Evolutionary conservation across 2,113 vertebrate genomes (phyloP), one percentile per base, ranked within the genome.

Genomic region (Recurvirostra avosetta): DNA sequence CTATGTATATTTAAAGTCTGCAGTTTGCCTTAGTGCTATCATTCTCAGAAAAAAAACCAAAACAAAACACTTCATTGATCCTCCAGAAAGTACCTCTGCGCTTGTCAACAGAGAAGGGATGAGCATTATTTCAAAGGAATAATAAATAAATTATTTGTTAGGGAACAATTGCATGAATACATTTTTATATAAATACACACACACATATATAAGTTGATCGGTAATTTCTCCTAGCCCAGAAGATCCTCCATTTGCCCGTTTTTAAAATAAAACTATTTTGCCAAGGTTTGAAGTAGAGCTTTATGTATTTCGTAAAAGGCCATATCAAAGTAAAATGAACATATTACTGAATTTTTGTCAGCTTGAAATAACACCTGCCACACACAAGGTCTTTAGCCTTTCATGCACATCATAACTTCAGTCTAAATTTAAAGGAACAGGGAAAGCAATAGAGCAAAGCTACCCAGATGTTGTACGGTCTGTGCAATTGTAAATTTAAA

Each of bases 391-490:
- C 97, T 94, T 97, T 96, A 97, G 97, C 97, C 95, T 98, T 99
- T 99, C 97, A 98, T 98, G 98, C 97, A 98, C 98, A 98, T 99
- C 99, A 99, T 96, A 99, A 98, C 97, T 98, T 96, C 94, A 95
- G 92, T 85, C 97, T 98, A 99, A 98, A 99, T 99, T 96, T 98
- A 98, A 98, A 98, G 98, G 98, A 99, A 98, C 98, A 98, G 98
- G 97, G 98, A 97, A 98, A 98, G 98, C 91, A 94, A 95, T 90
- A 97, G 97, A 98, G 98, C 98, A 98, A 97, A 98, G 95, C 97
- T 97, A 96, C 98, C 98, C 99, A 99, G 99, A 99, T 99, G 99
- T 99, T 98, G 96, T 94, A 97, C 95, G 96, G 99, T 99, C 98
- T 99, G 98, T 97, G 98, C 86, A 96, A 98, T 49, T 97, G 97